phyloP scores from a whole-genome alignment of 2,797 vertebrate species.

The Galago senegalensis region DNA sequence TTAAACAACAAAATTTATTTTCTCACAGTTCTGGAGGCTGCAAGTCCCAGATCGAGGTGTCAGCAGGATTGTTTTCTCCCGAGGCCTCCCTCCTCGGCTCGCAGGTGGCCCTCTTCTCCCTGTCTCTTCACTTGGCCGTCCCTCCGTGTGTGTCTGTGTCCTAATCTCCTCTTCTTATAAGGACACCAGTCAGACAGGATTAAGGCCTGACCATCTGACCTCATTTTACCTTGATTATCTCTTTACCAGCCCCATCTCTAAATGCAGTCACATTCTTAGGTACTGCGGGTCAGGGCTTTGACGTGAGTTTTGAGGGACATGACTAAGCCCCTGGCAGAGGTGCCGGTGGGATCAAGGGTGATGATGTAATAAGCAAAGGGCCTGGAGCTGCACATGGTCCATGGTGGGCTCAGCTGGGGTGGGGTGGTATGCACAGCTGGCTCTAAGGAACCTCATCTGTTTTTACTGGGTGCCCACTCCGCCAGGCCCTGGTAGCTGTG shows the following conservation, averaged over 20 bases:
- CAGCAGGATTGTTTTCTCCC: not conserved
- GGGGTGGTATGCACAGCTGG: not conserved
- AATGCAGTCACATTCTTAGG: not conserved
- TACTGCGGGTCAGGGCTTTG: not conserved
- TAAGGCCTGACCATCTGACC: not conserved
- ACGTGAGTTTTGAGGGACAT: not conserved
- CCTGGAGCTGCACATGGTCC: not conserved
- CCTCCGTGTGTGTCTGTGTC: not conserved
- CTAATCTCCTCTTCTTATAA: not conserved
- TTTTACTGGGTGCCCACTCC: not conserved
- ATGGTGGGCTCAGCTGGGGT: fast-evolving
- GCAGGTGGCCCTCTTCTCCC: not conserved
- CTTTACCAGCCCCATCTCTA: not conserved
- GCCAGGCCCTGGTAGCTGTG: fast-evolving
- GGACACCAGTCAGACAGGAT: not conserved
- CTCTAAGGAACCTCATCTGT: not conserved
- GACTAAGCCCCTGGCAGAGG: not conserved
- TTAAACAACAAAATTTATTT: not conserved
- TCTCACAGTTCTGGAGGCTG: not conserved
- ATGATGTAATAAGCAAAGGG: not conserved
- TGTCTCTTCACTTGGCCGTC: not conserved
- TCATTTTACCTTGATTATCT: not conserved
- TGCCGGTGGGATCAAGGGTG: not conserved
- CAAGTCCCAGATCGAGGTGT: not conserved
- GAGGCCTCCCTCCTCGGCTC: not conserved